A percentile compares a stretch with the other conserved stretches of the same genome.
phyloP scores from a whole-genome alignment of 2,113 vertebrate genomes.

The Gymnobelideus leadbeateri region DNA sequence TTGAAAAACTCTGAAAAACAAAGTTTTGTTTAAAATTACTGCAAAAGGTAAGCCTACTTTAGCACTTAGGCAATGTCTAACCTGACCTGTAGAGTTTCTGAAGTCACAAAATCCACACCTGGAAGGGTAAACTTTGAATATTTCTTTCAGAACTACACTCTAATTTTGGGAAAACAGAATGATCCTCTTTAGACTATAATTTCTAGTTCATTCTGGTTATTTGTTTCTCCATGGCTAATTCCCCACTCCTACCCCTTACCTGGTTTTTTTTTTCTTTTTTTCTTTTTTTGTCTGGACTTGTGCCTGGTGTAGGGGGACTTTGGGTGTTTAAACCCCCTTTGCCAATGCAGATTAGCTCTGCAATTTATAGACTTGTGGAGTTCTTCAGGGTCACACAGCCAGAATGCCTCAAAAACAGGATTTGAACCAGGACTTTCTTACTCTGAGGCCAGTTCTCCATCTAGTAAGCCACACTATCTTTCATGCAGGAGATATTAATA shows the following conservation, averaged over 20 bases:
- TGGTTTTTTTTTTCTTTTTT: not conserved
- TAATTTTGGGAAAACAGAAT: not conserved
- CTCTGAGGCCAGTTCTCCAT: not conserved
- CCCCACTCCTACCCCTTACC: too few species aligned
- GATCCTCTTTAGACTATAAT: slow-evolving; percentile 20
- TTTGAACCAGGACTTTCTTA: not conserved
- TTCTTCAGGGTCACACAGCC: not conserved
- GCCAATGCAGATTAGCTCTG: not conserved
- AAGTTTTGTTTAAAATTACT: not conserved
- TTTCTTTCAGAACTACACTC: slow-evolving; percentile 13
- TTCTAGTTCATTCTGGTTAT: slow-evolving; percentile 28
- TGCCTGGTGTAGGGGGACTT: not conserved
- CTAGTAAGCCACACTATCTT: not conserved
- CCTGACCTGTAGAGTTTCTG: slow-evolving; percentile 13
- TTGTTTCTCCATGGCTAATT: not conserved
- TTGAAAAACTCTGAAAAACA: not conserved
- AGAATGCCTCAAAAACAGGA: not conserved
- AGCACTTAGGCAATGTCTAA: not conserved
- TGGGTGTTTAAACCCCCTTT: not conserved
- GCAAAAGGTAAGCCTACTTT: not conserved
- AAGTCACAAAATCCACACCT: not conserved
- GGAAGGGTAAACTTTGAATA: not conserved
- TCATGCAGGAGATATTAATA: not conserved
- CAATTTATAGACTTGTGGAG: not conserved
- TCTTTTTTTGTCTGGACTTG: not conserved